Evolutionary conservation across 2,888 invertebrate species (phyloP).

Genomic region (Netelia virgata): DNA sequence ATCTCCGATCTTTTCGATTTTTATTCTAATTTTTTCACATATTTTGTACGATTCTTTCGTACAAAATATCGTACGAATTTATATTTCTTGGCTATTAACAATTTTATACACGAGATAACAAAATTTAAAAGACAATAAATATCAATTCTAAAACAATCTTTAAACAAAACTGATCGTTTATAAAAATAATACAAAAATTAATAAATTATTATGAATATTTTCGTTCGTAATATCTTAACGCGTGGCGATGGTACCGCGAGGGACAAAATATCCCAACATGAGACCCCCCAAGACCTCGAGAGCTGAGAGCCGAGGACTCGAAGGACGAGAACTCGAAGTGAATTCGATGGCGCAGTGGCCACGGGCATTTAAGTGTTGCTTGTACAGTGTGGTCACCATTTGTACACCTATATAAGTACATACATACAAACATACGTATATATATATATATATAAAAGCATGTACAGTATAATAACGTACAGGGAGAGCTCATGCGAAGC

Average conservation of each 20-base stretch:
- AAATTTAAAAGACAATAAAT: no score
- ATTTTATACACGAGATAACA: no score
- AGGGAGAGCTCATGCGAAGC: constrained; percentile 55
- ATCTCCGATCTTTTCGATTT: no score
- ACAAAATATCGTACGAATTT: no score
- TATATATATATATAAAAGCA: not conserved
- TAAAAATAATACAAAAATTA: not conserved
- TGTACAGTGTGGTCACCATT: constrained; percentile 28
- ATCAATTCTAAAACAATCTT: no score
- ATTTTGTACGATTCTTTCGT: no score
- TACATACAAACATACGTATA: no score
- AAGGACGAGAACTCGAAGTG: constrained; percentile 56
- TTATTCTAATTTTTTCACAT: no score
- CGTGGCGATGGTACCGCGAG: not conserved
- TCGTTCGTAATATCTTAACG: not conserved
- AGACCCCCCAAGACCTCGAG: constrained; percentile 33
- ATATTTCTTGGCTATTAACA: no score
- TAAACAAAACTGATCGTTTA: not conserved
- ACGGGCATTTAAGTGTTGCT: constrained; percentile 54
- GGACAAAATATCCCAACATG: not conserved
- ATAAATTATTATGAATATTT: not conserved
- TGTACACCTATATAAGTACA: constrained; percentile 16
- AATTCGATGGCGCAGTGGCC: constrained; percentile 52
- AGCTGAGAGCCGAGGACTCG: constrained; percentile 45
- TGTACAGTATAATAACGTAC: constrained; percentile 17